Evolutionary conservation across 1,140 invertebrate species (phyloP).

Genomic region (Drosophila mauritiana): DNA sequence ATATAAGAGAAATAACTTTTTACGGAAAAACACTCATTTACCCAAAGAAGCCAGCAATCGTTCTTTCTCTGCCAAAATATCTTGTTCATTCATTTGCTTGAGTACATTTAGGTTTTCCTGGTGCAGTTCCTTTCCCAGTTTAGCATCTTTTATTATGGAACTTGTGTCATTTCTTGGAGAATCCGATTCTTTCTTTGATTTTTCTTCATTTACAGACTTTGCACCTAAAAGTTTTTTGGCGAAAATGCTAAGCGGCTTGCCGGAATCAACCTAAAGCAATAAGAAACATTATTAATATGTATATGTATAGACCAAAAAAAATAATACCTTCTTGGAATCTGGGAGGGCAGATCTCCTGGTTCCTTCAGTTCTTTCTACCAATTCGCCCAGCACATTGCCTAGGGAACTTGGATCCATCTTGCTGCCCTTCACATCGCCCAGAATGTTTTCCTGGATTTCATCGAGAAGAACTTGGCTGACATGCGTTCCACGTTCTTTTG

Average conservation of each 20-base stretch:
- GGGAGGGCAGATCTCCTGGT: neutral
- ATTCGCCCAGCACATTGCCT: constrained; percentile 86
- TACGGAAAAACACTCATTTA: constrained; percentile 47
- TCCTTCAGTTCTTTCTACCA: constrained; percentile 85
- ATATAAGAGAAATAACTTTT: neutral
- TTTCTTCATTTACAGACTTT: neutral
- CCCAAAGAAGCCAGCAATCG: constrained; percentile 88
- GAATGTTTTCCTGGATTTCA: constrained; percentile 78
- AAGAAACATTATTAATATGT: neutral
- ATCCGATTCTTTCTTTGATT: neutral
- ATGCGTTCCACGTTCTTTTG: neutral
- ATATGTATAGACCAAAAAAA: accelerated
- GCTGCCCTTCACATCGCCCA: constrained; percentile 59
- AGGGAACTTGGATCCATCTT: constrained; percentile 41
- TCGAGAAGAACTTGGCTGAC: constrained; percentile 46
- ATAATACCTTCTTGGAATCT: neutral
- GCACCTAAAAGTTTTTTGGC: constrained; percentile 33
- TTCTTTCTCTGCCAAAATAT: constrained; percentile 91
- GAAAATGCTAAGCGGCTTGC: constrained; percentile 53
- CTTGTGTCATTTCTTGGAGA: constrained; percentile 73
- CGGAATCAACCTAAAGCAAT: constrained; percentile 16
- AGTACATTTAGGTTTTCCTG: constrained; percentile 90
- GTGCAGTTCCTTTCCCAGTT: constrained; percentile 88
- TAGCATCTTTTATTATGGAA: constrained; percentile 86
- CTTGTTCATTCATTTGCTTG: constrained; percentile 88